Evolutionary conservation across 2,113 vertebrate species (phyloP).

Genomic region (Reinhardtius hippoglossoides): DNA sequence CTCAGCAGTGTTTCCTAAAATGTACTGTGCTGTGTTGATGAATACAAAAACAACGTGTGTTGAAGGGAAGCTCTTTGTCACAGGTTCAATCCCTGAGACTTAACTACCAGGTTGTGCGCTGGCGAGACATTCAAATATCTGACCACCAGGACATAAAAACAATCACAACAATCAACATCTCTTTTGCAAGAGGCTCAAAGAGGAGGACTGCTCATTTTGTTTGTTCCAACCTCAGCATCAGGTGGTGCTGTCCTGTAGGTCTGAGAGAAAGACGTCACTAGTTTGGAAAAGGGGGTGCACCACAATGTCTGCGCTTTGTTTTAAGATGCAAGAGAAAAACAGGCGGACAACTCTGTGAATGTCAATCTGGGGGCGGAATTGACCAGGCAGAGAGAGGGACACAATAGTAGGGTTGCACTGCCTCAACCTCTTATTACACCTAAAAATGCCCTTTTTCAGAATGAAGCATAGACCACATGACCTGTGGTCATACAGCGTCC

Average conservation of each 20-base stretch:
- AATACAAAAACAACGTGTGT: background rate
- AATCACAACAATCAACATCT: constrained; percentile 17
- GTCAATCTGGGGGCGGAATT: constrained; percentile 14
- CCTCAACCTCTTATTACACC: constrained; percentile 71
- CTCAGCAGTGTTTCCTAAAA: background rate
- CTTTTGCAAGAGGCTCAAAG: background rate
- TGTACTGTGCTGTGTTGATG: background rate
- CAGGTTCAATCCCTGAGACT: constrained; percentile 1
- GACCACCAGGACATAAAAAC: constrained; percentile 7
- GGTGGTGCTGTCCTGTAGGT: background rate
- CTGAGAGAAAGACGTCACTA: background rate
- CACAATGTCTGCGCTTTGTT: constrained; percentile 27
- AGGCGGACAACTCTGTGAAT: constrained; percentile 5
- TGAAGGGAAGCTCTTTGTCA: background rate
- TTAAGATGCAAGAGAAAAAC: constrained; percentile 24
- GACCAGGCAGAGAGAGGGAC: constrained; percentile 16
- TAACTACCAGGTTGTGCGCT: background rate
- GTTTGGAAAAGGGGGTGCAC: too few species aligned
- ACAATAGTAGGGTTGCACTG: constrained; percentile 62
- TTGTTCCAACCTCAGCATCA: constrained; percentile 16
- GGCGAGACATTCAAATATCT: background rate
- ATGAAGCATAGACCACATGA: constrained; percentile 40
- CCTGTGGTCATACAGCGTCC: constrained; percentile 37
- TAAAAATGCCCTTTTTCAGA: constrained; percentile 62
- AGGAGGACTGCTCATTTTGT: constrained; percentile 11